phyloP scores from a whole-genome alignment of 1,140 invertebrate species.

The Anthonomus grandis region DNA sequence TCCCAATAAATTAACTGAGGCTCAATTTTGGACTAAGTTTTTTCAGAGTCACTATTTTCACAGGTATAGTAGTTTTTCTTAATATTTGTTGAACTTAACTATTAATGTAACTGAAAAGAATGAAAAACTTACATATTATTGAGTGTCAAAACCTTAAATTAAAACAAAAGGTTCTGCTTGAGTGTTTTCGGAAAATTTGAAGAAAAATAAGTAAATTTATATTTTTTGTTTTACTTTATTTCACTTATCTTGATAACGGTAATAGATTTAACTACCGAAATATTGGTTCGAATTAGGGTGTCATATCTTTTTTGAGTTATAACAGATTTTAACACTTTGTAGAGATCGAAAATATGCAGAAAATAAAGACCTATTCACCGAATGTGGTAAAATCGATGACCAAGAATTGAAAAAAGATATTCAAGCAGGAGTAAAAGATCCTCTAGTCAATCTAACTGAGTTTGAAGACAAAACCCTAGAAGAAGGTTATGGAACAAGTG shows the following conservation, averaged over 20 bases:
- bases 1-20: slow-evolving; percentile 90
- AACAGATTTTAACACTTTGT: slow-evolving; percentile 7
- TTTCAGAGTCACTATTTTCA: slow-evolving; percentile 99
- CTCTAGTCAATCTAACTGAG: slow-evolving; percentile 74
- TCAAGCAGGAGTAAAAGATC: slow-evolving; percentile 71
- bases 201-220: too few species aligned
- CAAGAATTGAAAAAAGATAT: slow-evolving; percentile 80
- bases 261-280: too few species aligned
- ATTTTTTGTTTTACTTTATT: too few species aligned
- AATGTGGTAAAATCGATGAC: slow-evolving; percentile 95
- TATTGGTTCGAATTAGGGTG: too few species aligned
- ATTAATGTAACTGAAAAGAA: too few species aligned
- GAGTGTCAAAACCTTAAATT: too few species aligned
- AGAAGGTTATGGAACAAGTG: slow-evolving; percentile 62
- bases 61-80: slow-evolving; percentile 48
- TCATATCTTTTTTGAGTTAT: too few species aligned
- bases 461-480: slow-evolving; percentile 74
- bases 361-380: slow-evolving; percentile 91
- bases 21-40: slow-evolving; percentile 99
- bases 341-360: slow-evolving; percentile 82
- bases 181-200: too few species aligned
- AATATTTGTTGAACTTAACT: slow-evolving; percentile 13
- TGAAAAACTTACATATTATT: too few species aligned
- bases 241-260: too few species aligned
- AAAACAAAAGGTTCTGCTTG: too few species aligned